Evolutionary conservation across 2,888 invertebrate species (phyloP).

Genomic region (Helicoverpa assulta): DNA sequence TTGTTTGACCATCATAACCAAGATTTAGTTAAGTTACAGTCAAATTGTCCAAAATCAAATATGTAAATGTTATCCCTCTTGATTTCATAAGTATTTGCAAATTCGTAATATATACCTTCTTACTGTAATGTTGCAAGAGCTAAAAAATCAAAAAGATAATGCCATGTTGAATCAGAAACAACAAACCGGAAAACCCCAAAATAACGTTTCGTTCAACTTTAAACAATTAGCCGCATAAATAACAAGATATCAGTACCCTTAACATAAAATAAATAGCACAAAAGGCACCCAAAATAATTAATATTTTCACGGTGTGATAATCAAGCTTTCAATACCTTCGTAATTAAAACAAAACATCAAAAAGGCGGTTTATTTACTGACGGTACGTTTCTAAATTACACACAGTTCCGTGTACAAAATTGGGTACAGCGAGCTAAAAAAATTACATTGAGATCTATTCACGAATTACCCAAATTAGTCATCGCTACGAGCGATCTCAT

Average conservation of each 20-base stretch:
- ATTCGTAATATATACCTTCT: no score
- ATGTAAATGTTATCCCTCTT: no score
- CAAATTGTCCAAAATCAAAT: no score
- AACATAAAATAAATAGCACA: constrained; percentile 56
- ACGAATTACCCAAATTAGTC: constrained; percentile 80
- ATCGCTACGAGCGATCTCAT: constrained; percentile 85
- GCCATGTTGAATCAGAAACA: constrained; percentile 14
- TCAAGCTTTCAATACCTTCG: constrained; percentile 56
- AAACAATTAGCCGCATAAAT: constrained; percentile 54
- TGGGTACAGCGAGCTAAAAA: constrained; percentile 63
- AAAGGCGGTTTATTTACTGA: constrained; percentile 65
- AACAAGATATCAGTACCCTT: constrained; percentile 47
- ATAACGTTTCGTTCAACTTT: constrained; percentile 35
- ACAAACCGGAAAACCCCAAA: constrained; percentile 26
- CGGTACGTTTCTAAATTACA: constrained; percentile 58
- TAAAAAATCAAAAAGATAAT: not conserved
- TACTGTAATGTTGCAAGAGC: no score
- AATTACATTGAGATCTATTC: constrained; percentile 70
- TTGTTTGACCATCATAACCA: no score
- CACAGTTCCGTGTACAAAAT: constrained; percentile 71
- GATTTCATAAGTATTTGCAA: no score
- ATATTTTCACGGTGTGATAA: constrained; percentile 59
- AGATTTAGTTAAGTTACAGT: no score
- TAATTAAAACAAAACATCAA: constrained; percentile 66
- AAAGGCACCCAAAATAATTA: constrained; percentile 46